Base-by-base conservation (phyloP, 2,888 invertebrate species). In the Lymantria dispar region DNA sequence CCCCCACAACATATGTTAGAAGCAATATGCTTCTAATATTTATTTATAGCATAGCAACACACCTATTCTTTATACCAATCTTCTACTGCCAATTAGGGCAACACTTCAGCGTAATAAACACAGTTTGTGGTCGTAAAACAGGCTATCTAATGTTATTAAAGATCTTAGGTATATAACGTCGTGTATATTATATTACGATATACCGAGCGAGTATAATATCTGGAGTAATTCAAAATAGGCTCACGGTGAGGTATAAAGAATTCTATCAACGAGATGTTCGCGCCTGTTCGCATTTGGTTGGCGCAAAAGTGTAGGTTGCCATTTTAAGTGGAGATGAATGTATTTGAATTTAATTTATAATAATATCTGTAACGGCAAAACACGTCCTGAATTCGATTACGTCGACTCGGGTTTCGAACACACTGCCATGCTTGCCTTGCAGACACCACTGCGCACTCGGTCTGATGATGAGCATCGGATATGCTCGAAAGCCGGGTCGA, bases 191-290 rank as follows among this genome's bases (percentile, higher is more conserved):
- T 51, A 45, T 47, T 54, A 42, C 47, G 60, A 54, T 60, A 62
- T 50, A 53, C 57, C 42, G 38, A 47, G 50, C 5, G 22, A 49
- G 47, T 50, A 65, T 64, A 63, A 67, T 67, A 73, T 62, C 60
- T 57, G 58, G 66, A 66, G 74, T 74, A 76, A 80, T 79, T 76
- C 74, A 70, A 75, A 74, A 72, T 64, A 66, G 56, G 64, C 60
- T 64, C 56, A 53, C 53, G 49, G 64, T 60, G 52, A 48, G 60
- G 70, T 76, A 85, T 86, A 85, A 86, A 85, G 78, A 84, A 87
- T 85, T 85, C 85, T 84, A 87, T 87, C 80, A 85, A 78, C 84
- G 72, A 56, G 65, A 72, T 74, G 78, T 81, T 81, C 78, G 70
- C 68, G 76, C 77, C 77, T 77, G 72, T 82, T 75, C 77, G 72